Evolutionary conservation across 2,113 vertebrate genomes (phyloP).

Genomic region (Trematomus loennbergii): DNA sequence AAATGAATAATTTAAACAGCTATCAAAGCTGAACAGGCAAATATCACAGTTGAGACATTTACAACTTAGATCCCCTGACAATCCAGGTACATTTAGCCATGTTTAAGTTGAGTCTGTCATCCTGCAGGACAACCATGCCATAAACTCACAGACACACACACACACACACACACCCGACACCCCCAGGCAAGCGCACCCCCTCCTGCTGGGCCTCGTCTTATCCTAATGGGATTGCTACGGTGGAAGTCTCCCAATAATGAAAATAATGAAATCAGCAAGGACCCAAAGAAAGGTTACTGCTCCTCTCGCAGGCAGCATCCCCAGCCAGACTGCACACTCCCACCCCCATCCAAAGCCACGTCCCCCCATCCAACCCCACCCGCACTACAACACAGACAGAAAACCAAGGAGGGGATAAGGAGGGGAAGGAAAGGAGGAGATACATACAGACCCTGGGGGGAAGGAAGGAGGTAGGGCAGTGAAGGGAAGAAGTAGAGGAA

Average conservation of each 20-base stretch:
- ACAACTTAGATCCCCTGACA: conserved; percentile 30
- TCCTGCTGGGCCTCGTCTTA: conserved; percentile 75
- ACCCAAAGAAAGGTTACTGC: conserved; percentile 69
- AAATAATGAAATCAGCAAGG: conserved; percentile 80
- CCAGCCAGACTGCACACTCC: conserved; percentile 41
- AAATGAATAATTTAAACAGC: conserved; percentile 4
- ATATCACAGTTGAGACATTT: conserved; percentile 50
- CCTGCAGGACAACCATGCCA: conserved; percentile 30
- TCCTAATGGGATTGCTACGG: conserved; percentile 82
- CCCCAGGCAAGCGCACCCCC: conserved; percentile 57
- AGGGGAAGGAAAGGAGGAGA: conserved; percentile 34
- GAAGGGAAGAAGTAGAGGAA: conserved; percentile 29
- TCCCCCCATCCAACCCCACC: background rate
- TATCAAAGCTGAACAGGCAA: conserved; percentile 28
- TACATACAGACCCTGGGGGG: conserved; percentile 40
- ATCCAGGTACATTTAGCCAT: conserved; percentile 42
- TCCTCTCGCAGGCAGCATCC: conserved; percentile 56
- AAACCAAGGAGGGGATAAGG: conserved; percentile 35
- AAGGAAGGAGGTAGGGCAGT: conserved; percentile 34
- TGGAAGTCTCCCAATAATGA: conserved; percentile 78
- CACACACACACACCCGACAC: conserved; percentile 23
- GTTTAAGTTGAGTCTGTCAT: conserved; percentile 50
- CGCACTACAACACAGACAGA: conserved; percentile 46
- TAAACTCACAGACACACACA: conserved; percentile 34
- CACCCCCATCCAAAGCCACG: background rate